Conservation (phyloP, 1,140 invertebrate genomes). For the Bombus balteatus region DNA sequence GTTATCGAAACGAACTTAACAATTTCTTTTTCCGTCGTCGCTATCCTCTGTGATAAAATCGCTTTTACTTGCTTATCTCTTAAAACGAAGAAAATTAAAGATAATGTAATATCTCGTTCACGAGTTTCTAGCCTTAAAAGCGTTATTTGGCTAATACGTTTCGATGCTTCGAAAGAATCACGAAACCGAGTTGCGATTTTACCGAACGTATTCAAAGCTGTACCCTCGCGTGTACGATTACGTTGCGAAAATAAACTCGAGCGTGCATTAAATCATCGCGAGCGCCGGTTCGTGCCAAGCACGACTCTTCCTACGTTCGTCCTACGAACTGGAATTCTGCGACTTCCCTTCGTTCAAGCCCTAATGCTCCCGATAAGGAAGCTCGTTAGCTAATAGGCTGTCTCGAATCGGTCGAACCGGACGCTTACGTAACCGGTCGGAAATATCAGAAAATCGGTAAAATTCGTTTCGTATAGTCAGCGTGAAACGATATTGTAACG, state of each 20-base stretch:
- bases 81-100: not conserved
- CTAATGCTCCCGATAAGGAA: conserved; percentile 64
- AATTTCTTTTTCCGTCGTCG: not conserved
- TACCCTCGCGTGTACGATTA: not conserved
- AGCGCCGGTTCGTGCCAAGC: no score
- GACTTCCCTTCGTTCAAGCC: conserved; percentile 47
- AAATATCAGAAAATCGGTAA: conserved; percentile 42
- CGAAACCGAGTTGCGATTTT: not conserved
- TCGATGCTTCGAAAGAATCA: not conserved
- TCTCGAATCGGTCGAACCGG: conserved; percentile 40
- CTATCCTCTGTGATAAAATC: not conserved
- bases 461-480: not conserved
- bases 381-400: conserved; percentile 63
- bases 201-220: not conserved
- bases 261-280: conserved; percentile 43
- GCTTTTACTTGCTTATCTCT: not conserved
- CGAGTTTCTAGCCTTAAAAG: not conserved
- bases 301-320: conserved; percentile 37
- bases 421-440: conserved; percentile 43
- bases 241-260: conserved; percentile 21
- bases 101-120: not conserved
- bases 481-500: not conserved
- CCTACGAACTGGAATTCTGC: conserved; percentile 51
- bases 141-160: not conserved
- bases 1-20: conserved; percentile 21